phyloP scores from a whole-genome alignment of 2,888 invertebrate genomes.

The Entomobrya multifasciata region DNA sequence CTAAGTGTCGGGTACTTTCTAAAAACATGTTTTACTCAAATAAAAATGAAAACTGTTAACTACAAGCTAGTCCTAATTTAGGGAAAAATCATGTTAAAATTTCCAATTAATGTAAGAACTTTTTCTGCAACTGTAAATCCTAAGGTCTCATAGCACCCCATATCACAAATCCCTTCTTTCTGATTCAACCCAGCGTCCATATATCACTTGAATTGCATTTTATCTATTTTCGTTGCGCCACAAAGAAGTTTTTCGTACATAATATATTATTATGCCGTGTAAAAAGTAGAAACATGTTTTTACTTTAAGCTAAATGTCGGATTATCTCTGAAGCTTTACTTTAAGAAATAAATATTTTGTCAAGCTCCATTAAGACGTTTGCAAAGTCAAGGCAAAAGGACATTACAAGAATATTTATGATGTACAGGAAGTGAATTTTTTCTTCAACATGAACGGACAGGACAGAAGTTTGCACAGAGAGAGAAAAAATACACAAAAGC shows the following conservation, averaged over 20 bases:
- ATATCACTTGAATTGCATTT: neutral
- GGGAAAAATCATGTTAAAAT: neutral
- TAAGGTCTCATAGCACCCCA: neutral
- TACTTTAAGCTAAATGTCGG: neutral
- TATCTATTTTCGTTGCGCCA: no score
- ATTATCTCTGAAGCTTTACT: constrained; percentile 27
- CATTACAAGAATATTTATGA: constrained; percentile 68
- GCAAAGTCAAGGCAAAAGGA: constrained; percentile 61
- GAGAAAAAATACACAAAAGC: no score
- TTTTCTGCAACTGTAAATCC: neutral
- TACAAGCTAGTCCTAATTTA: neutral
- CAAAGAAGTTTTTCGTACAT: no score
- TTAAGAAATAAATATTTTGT: constrained; percentile 62
- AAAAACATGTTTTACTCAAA: neutral
- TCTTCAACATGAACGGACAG: constrained; percentile 9
- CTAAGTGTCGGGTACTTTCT: neutral
- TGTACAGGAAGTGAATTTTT: constrained; percentile 22
- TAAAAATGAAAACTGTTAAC: neutral
- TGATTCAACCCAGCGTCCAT: neutral
- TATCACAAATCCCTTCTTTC: no score
- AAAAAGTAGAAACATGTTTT: no score
- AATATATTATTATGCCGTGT: no score
- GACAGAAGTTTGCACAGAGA: neutral
- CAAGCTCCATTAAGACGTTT: constrained; percentile 60
- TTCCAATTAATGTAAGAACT: neutral